Base-by-base conservation (phyloP, 2,888 invertebrate genomes). In the Caenorhabditis becei region DNA sequence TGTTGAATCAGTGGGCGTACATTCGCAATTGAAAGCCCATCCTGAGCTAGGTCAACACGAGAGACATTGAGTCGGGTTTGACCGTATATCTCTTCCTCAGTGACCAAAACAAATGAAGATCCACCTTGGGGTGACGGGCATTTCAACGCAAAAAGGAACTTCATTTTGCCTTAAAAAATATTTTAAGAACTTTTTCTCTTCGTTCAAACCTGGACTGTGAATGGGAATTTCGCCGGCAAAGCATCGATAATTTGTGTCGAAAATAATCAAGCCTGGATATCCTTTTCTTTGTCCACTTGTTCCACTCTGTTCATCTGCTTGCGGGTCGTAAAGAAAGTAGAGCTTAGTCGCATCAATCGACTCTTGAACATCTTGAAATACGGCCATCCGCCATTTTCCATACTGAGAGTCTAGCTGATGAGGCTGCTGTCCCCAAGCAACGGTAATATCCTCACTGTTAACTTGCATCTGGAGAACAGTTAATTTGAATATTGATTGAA, bases 321-420 rank as follows among this genome's bases (percentile, higher is more conserved):
- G 74, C 18, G 91, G 90, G 70, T 91, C 91, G 69, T 90, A 91
- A 20, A 91, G 84, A 54, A 89, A 91, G 79, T 89, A 91, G 18
- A 91, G 83, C 66, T 88, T 88, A 44, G 74, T 77, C 7, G 70
- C 77, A 59, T 91, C 91, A 18, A 84, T 56, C 3, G 89, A 86
- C 67, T 89, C 89, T 49, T 88, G 89, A 16, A 91, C 86, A 77
- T 91, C 91, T 78, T 85, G 83, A 56, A 82, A 87, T 8, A 86
- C 83, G 8, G 87, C 83, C 65, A 82, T 65, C 2, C 87, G 51
- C 87, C 87, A 89, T 70, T 85, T 84, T 78, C 89, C 90, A 49
- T 83, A 88, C 67, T 87, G 86, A 10, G 84, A 80, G 58, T 90
- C 90, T 26, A 88, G 82, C 5, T 81, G 89, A 65, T 91, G 88